Base-by-base conservation (phyloP, 2,113 vertebrate species). In the Ursus arctos region DNA sequence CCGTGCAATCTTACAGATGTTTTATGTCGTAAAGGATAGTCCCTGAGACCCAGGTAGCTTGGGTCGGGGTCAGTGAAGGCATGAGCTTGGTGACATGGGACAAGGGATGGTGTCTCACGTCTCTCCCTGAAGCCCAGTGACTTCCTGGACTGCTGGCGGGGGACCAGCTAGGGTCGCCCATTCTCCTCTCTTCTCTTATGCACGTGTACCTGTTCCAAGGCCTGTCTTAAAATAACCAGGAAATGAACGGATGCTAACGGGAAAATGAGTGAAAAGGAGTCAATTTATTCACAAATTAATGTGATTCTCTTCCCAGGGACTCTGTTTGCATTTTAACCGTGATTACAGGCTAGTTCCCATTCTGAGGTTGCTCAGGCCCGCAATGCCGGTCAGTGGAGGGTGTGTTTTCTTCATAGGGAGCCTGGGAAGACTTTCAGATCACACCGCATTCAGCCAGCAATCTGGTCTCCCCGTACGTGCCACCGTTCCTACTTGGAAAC, bases 271-370 rank as follows among this genome's bases (percentile, higher is more conserved):
- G 47, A 31, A 95, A 82, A 40, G 86, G 87, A 96, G 81, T 85
- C 77, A 47, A 36, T n/a, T 43, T 69, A 43, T 65, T 95, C 24
- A 0, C 40, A 57, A 93, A 63, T 96, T 85, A 65, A 61, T 76
- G 86, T 18, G 31, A 77, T 71, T 81, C 87, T 92, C 43, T 77
- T 95, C 65, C 43, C 26, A 85, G 82, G 80, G 72, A 80, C n/a
- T 67, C 19, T 13, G 12, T 94, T 92, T 88, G 85, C 89, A 93
- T 95, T 90, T 96, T 98, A 89, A 79, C 61, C 79, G 49, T 53
- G 43, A 88, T 88, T 88, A 43, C 31, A 43, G 69, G 74, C 22
- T 92, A 65, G 71, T 96, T 97, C 57, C 83, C 67, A 57, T 55
- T 69, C 51, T 59, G 13, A 81, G 71, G 65, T 49, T 95, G 92